These are phyloP conservation scores for Dufourea novaeangliae DNA, from an alignment of 1,140 invertebrate genomes.

Conservation along the genomic window DNA sequence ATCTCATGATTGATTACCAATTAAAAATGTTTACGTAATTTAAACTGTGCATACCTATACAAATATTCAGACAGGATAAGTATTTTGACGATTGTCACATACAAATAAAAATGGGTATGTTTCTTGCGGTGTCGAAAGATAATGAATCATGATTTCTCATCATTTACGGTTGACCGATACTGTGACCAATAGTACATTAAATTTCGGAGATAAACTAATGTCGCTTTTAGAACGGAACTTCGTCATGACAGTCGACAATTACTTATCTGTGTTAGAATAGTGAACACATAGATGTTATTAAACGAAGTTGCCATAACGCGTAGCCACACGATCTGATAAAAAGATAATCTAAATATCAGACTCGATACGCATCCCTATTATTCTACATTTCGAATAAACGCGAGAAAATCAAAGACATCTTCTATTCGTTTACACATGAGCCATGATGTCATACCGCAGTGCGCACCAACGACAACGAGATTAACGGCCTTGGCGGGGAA, in stretches of 20 bases:
- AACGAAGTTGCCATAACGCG: neutral
- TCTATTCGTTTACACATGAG: slow-evolving; percentile 30
- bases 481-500: slow-evolving; percentile 45
- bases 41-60: neutral
- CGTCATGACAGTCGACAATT: slow-evolving; percentile 20
- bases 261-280: neutral
- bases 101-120: slow-evolving; percentile 25
- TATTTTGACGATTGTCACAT: slow-evolving; percentile 19
- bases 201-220: neutral
- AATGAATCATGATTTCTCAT: slow-evolving; percentile 13
- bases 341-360: slow-evolving; percentile 19
- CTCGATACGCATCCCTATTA: neutral
- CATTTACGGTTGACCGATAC: neutral
- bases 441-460: slow-evolving; percentile 54
- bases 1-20: neutral
- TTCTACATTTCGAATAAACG: neutral
- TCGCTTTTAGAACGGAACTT: slow-evolving; percentile 11
- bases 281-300: neutral
- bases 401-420: slow-evolving; percentile 39
- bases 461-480: slow-evolving; percentile 45
- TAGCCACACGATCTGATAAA: slow-evolving; percentile 1
- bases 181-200: neutral
- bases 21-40: neutral
- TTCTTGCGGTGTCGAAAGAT: neutral
- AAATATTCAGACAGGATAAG: neutral